Conservation (phyloP, 2,797 vertebrate species). For the Sparus aurata region DNA sequence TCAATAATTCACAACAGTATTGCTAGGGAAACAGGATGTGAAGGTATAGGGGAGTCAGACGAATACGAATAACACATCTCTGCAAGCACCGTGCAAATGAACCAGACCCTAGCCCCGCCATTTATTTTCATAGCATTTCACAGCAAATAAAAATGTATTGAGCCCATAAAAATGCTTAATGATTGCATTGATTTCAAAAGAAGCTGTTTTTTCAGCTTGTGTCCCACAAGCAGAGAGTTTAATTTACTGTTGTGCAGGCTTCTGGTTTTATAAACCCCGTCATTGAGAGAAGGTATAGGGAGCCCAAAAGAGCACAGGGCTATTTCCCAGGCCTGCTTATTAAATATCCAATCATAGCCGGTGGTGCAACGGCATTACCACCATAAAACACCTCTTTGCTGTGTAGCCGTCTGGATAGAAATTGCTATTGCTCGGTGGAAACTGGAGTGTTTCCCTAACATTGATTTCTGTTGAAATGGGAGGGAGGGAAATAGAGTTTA, state of each 20-base stretch:
- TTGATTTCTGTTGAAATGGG: constrained; percentile 78
- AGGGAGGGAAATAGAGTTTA: constrained; percentile 71
- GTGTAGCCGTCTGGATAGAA: constrained; percentile 71
- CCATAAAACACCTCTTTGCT: constrained; percentile 81
- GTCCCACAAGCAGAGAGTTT: constrained; percentile 71
- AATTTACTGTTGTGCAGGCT: constrained; percentile 75
- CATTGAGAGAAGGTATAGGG: constrained; percentile 50
- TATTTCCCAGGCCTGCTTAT: constrained; percentile 78
- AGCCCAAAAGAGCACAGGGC: constrained; percentile 63
- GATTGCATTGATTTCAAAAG: constrained; percentile 78
- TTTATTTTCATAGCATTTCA: constrained; percentile 72
- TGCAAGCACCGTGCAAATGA: constrained; percentile 73
- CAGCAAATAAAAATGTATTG: constrained; percentile 61
- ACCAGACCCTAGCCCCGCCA: constrained; percentile 42
- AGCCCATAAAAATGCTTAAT: constrained; percentile 76
- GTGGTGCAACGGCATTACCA: constrained; percentile 74
- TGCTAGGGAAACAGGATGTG: constrained; percentile 82
- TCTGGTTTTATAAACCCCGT: constrained; percentile 71
- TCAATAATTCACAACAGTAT: constrained; percentile 86
- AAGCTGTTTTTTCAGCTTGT: constrained; percentile 56
- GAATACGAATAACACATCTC: constrained; percentile 64
- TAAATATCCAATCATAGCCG: constrained; percentile 85
- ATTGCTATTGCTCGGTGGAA: constrained; percentile 77
- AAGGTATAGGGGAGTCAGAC: constrained; percentile 73
- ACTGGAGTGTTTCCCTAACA: constrained; percentile 79